Evolutionary conservation across 2,113 vertebrate genomes (phyloP), one percentile per base, ranked within the genome.

Genomic region (Boleophthalmus pectinirostris): DNA sequence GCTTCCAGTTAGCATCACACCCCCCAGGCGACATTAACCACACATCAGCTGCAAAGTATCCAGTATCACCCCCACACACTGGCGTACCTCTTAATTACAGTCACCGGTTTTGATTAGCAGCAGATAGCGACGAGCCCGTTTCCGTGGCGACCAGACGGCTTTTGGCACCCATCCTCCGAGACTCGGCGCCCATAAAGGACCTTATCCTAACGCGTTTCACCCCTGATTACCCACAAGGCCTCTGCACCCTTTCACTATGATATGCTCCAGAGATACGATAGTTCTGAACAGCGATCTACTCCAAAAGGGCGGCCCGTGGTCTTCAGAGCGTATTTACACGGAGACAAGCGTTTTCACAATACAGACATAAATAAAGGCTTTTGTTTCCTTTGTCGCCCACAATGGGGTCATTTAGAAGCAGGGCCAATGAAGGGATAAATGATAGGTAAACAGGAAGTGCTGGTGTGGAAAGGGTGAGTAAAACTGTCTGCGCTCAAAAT

Each of bases 181-280:
- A 79, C 75, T 69, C 1, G 21, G 64, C 74, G 54, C 70, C 3
- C 70, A 68, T 80, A 81, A 56, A 77, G 56, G 8, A 84, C 73
- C 77, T 21, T 33, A 85, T 80, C 85, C 75, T 78, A 82, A 83
- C 85, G 80, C 25, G 85, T 89, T 84, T 85, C 83, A 85, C 78
- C 75, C 87, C 63, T 79, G 77, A 79, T 81, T 84, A 84, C 74
- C 71, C 69, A 68, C 23, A 5, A 60, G 77, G 72, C 85, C 79
- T 64, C 68, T 7, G 2, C 68, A 72, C 56, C 56, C 56, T 57
- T 57, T 24, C 6, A 79, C 85, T 79, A 79, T 66, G 1, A 3
- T 38, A 57, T 46, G 60, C 45, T 25, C 71, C 51, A 60, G 75
- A 64, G 69, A 70, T 71, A 51, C 61, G 69, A 66, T 75, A 70